These are phyloP conservation scores for Takifugu ocellatus DNA, from an alignment of 2,797 vertebrate species.

Conservation along the genomic window DNA sequence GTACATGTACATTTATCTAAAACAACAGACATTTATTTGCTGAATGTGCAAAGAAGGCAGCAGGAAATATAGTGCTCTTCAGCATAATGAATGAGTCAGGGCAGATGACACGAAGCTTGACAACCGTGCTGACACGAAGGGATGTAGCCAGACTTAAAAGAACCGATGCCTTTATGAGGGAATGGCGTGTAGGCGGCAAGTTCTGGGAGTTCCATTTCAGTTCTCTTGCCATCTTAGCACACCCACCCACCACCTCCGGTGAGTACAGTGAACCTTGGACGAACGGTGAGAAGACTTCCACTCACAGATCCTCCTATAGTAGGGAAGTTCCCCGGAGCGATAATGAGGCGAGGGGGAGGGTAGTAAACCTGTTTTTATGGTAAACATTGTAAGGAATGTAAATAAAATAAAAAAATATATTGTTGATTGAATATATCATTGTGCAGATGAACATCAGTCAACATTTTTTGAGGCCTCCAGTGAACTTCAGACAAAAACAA, in stretches of 20 bases:
- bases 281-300: slow-evolving; percentile 56
- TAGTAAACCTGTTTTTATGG: slow-evolving; percentile 51
- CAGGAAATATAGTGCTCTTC: slow-evolving; percentile 51
- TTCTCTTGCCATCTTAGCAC: slow-evolving; percentile 65
- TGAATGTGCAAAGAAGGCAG: slow-evolving; percentile 39
- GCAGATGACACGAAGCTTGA: slow-evolving; percentile 63
- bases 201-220: slow-evolving; percentile 74
- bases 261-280: slow-evolving; percentile 52
- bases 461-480: no score
- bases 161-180: slow-evolving; percentile 61
- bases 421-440: not conserved
- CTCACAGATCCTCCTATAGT: slow-evolving; percentile 57
- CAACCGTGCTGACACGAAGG: slow-evolving; percentile 65
- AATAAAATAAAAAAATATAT: no score
- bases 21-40: slow-evolving; percentile 14
- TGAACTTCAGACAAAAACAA: no score
- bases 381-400: slow-evolving; percentile 49
- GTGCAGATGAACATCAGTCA: not conserved
- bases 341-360: slow-evolving; percentile 32
- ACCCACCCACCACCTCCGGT: slow-evolving; percentile 63
- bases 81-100: slow-evolving; percentile 66
- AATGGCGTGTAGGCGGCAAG: slow-evolving; percentile 60
- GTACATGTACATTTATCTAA: slow-evolving; percentile 25
- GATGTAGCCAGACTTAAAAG: slow-evolving; percentile 66
- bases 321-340: slow-evolving; percentile 60